These are phyloP conservation scores for Pogonus chalceus DNA, from an alignment of 1,140 invertebrate species.

Conservation along the genomic window DNA sequence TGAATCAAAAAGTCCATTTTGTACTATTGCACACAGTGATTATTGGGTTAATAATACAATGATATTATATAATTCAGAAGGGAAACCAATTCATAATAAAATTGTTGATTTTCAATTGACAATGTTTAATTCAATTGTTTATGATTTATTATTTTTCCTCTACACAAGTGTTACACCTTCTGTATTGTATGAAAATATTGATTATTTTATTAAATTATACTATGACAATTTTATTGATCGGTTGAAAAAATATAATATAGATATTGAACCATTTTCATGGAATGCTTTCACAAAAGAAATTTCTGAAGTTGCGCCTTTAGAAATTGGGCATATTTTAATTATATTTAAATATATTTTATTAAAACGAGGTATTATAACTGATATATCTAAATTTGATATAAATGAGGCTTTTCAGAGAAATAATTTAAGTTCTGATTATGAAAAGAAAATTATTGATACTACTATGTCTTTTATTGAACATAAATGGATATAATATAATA, in stretches of 20 bases:
- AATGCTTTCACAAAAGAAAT: slow-evolving; percentile 20
- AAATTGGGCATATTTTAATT: slow-evolving; percentile 19
- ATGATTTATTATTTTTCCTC: slow-evolving; percentile 46
- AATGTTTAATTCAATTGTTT: slow-evolving; percentile 36
- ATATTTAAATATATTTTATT: slow-evolving; percentile 14
- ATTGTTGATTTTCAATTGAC: slow-evolving; percentile 51
- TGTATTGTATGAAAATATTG: slow-evolving; percentile 30
- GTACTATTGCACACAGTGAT: slow-evolving; percentile 43
- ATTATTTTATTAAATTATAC: slow-evolving; percentile 40
- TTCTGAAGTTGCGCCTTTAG: neutral
- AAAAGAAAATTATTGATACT: too few relatives aligned
- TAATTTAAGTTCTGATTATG: too few relatives aligned
- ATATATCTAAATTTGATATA: neutral
- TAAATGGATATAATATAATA: too few relatives aligned
- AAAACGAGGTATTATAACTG: neutral
- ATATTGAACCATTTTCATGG: slow-evolving; percentile 16
- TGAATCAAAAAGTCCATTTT: slow-evolving; percentile 33
- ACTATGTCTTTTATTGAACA: too few relatives aligned
- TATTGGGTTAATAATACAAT: slow-evolving; percentile 53
- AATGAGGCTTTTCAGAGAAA: too few relatives aligned
- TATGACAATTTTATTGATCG: slow-evolving; percentile 35
- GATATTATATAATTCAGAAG: slow-evolving; percentile 32
- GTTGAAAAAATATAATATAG: slow-evolving; percentile 20
- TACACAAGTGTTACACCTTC: slow-evolving; percentile 37
- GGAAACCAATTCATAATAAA: slow-evolving; percentile 37